phyloP scores from a whole-genome alignment of 1,140 invertebrate species.

The Hermetia illucens region DNA sequence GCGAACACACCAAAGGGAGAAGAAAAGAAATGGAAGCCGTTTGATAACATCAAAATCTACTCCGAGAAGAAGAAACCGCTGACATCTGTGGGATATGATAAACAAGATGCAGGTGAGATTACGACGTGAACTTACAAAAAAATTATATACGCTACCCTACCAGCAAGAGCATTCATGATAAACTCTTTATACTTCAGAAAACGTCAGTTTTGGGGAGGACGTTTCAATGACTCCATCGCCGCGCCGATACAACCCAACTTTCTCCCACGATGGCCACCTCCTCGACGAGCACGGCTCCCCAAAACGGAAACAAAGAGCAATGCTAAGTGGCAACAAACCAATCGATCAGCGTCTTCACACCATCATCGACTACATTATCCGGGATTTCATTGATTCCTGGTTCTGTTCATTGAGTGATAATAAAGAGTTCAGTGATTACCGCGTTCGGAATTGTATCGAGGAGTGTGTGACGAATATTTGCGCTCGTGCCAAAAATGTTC shows the following conservation, averaged over 20 bases:
- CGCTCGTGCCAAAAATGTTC: slow-evolving; percentile 57
- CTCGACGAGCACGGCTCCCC: slow-evolving; percentile 6
- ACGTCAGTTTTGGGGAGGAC: neutral
- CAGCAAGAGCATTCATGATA: too few species aligned
- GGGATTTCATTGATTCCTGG: slow-evolving; percentile 67
- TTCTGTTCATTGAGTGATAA: slow-evolving; percentile 40
- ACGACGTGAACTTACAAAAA: too few species aligned
- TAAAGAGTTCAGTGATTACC: slow-evolving; percentile 30
- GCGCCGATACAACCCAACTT: neutral
- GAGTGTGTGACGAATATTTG: slow-evolving; percentile 39
- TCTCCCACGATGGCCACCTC: neutral
- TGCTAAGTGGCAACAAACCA: slow-evolving; percentile 5
- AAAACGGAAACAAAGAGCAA: slow-evolving; percentile 2
- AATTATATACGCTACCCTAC: too few species aligned
- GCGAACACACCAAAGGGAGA: neutral
- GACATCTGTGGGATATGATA: too few species aligned
- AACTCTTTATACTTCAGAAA: too few species aligned
- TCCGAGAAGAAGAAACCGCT: slow-evolving; percentile 1
- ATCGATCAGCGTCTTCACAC: slow-evolving; percentile 5
- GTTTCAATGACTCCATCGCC: neutral
- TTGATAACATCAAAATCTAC: slow-evolving; percentile 5
- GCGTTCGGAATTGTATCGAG: slow-evolving; percentile 30
- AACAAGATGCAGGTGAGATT: too few species aligned
- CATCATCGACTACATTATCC: slow-evolving; percentile 53
- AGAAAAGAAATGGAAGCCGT: slow-evolving; percentile 4